Percentiles rank a stretch among this genome's conserved stretches.
Evolutionary conservation across 2,888 invertebrate genomes (phyloP).

Genomic region (Pterobdella sp.): DNA sequence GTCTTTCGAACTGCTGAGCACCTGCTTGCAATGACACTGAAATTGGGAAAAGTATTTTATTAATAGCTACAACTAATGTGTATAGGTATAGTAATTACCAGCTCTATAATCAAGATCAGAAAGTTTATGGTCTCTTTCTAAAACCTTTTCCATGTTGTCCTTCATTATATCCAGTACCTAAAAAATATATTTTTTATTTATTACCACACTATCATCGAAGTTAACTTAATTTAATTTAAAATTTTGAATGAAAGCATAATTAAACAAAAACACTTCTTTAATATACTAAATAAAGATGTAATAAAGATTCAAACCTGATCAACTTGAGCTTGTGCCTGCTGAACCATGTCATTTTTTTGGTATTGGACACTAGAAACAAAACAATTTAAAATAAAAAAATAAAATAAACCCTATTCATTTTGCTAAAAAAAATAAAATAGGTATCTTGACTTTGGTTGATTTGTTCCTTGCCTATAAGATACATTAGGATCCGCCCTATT

Average conservation of each 20-base stretch:
- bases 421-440: neutral
- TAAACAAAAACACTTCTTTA: neutral
- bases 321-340: conserved; percentile 25
- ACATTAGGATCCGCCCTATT: conserved; percentile 21
- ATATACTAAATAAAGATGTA: no score
- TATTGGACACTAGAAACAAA: conserved; percentile 8
- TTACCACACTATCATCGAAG: no score
- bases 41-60: neutral
- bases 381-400: conserved; percentile 14
- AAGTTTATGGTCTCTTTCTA: conserved; percentile 32
- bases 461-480: conserved; percentile 22
- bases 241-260: neutral
- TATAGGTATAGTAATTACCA: conserved; percentile 13
- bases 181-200: no score
- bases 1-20: conserved; percentile 39
- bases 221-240: neutral
- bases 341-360: conserved; percentile 3
- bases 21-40: conserved; percentile 63
- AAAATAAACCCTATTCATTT: neutral
- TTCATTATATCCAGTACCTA: conserved; percentile 32
- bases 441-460: neutral
- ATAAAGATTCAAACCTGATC: no score
- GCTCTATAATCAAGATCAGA: conserved; percentile 31
- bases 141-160: conserved; percentile 31
- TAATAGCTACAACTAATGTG: neutral